A percentile compares a stretch with the other conserved stretches of the same genome.
Conservation (phyloP, 2,888 invertebrate genomes). For the Parapristionchus giblindavisi region DNA sequence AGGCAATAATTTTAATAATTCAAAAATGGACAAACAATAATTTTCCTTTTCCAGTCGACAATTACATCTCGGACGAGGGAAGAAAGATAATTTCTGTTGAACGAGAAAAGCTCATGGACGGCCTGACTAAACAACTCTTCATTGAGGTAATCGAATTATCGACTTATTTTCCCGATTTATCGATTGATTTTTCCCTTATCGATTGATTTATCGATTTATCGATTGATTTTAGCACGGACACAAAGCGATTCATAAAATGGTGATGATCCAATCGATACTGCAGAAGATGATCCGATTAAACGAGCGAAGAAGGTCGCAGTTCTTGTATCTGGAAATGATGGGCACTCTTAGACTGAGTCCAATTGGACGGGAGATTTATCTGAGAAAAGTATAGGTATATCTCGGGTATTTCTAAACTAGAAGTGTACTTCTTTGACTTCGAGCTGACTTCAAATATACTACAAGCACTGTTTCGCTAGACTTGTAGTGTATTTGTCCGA, state of each 20-base stretch:
- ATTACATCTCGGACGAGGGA: constrained; percentile 16
- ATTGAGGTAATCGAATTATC: constrained; percentile 34
- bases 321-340: constrained; percentile 45
- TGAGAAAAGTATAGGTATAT: no score
- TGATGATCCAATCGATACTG: constrained; percentile 23
- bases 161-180: background rate
- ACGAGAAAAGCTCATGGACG: constrained; percentile 39
- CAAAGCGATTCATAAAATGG: constrained; percentile 1
- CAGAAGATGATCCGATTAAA: constrained; percentile 27
- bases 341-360: constrained; percentile 45
- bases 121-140: constrained; percentile 43
- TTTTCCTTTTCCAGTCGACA: background rate
- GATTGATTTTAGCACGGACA: constrained; percentile 8
- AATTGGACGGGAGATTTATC: constrained; percentile 49
- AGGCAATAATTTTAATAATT: background rate
- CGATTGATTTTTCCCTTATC: background rate
- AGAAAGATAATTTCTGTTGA: constrained; percentile 36
- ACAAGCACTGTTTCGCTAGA: no score
- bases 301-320: constrained; percentile 29
- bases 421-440: no score
- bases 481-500: no score
- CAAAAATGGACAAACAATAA: background rate
- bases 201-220: background rate
- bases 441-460: no score
- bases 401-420: no score